Conservation (phyloP, 1,140 invertebrate species). For the Hycleus cichorii region DNA sequence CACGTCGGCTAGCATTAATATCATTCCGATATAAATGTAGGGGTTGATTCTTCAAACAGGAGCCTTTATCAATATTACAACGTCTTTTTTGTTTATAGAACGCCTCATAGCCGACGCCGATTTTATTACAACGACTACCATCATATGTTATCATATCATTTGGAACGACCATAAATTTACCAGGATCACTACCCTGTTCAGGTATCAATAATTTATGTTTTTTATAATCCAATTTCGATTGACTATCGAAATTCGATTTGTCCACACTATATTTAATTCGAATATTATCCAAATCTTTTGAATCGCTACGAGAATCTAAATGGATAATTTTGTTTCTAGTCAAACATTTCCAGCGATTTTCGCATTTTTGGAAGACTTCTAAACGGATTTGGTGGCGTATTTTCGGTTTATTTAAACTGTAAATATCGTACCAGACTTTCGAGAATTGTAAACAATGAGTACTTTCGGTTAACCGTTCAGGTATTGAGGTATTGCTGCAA, state of each 20-base stretch:
- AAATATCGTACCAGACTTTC: slow-evolving; percentile 46
- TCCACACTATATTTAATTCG: neutral
- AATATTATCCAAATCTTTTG: too few relatives aligned
- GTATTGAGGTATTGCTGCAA: slow-evolving; percentile 39
- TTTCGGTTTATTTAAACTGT: slow-evolving; percentile 38
- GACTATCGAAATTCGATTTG: slow-evolving; percentile 9
- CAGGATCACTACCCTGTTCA: slow-evolving; percentile 6
- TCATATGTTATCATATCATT: slow-evolving; percentile 37
- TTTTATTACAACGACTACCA: slow-evolving; percentile 44
- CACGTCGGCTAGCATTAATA: slow-evolving; percentile 36
- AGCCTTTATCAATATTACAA: slow-evolving; percentile 38
- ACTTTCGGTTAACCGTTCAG: slow-evolving; percentile 40
- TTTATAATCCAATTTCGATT: slow-evolving; percentile 1
- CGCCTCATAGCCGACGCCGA: slow-evolving; percentile 42
- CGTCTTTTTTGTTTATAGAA: slow-evolving; percentile 44
- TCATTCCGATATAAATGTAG: slow-evolving; percentile 43
- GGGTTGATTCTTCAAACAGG: slow-evolving; percentile 46
- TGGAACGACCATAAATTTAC: slow-evolving; percentile 37
- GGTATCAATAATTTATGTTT: slow-evolving; percentile 20
- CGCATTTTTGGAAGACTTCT: slow-evolving; percentile 42
- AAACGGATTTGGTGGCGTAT: slow-evolving; percentile 40
- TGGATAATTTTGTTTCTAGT: slow-evolving; percentile 30
- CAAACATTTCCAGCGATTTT: slow-evolving; percentile 40
- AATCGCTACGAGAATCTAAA: neutral
- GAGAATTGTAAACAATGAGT: slow-evolving; percentile 48